Conservation (phyloP, 2,888 invertebrate genomes). For the Drosophila setosimentum region DNA sequence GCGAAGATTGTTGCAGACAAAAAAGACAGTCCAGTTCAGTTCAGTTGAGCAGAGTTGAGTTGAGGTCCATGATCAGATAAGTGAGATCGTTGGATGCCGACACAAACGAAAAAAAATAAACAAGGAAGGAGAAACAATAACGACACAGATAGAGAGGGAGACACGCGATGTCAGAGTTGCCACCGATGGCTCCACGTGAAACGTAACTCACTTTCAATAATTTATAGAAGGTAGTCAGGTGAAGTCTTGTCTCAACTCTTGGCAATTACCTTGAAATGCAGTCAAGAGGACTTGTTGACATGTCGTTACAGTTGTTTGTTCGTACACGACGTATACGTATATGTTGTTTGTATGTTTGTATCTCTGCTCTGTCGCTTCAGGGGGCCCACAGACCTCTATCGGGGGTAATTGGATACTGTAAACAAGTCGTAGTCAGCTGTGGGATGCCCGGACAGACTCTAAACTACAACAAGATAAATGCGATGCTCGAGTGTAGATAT, state of each 20-base stretch:
- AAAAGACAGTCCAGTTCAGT: slow-evolving; percentile 38
- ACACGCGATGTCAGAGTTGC: slow-evolving; percentile 69
- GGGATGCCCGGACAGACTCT: slow-evolving; percentile 37
- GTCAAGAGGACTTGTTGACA: slow-evolving; percentile 78
- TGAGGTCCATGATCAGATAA: slow-evolving; percentile 42
- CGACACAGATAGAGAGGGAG: slow-evolving; percentile 21
- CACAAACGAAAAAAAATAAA: slow-evolving; percentile 17
- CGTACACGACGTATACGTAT: too few species aligned
- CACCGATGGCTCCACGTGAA: slow-evolving; percentile 55
- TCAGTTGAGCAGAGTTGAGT: not conserved
- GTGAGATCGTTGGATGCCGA: slow-evolving; percentile 39
- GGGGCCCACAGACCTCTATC: slow-evolving; percentile 53
- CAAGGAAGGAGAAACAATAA: slow-evolving; percentile 2
- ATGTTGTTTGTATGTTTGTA: not conserved
- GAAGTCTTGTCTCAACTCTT: slow-evolving; percentile 68
- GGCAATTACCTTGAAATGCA: slow-evolving; percentile 79
- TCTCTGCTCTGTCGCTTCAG: slow-evolving; percentile 55
- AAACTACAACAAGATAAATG: slow-evolving; percentile 51
- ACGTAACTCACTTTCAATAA: slow-evolving; percentile 70
- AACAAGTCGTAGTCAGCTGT: slow-evolving; percentile 61
- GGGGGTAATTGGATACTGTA: slow-evolving; percentile 79
- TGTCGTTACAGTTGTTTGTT: slow-evolving; percentile 58
- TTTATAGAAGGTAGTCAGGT: slow-evolving; percentile 80
- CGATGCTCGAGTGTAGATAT: slow-evolving; percentile 67
- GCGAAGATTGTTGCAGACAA: slow-evolving; percentile 28